Evolutionary conservation across 2,113 vertebrate genomes (phyloP), one percentile per base, ranked within the genome.

Genomic region (Uria lomvia): DNA sequence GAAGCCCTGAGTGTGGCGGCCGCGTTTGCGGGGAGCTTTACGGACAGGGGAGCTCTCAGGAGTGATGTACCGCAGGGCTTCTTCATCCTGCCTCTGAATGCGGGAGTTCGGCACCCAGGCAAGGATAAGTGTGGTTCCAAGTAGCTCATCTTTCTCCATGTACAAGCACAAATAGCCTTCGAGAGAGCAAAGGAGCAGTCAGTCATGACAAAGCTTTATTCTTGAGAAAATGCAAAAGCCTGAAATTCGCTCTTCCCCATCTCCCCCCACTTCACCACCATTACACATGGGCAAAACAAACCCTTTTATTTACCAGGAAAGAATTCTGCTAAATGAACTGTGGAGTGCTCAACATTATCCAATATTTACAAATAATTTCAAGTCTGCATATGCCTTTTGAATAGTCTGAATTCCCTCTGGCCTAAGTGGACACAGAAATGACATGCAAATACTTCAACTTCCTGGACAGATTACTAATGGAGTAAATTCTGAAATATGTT

Each of bases 41-140:
- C 98, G 99, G n/a, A 99, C 99, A 0, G 99, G 99, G 16, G 99
- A 99, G 98, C 98, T 98, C 97, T 99, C 99, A 0, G 99, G 99
- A 2, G 99, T 99, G 97, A 99, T 92, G 94, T 99, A 99, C 53
- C 99, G 99, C 91, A 99, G 95, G 0, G 99, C 99, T 75, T 99
- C 99, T 68, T 99, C 99, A 4, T 99, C 99, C 97, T 99, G 99
- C 93, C 98, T 97, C 98, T 99, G 99, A 97, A 99, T 99, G 59
- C 99, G 99, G 1, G 99, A 98, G 97, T 99, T 99, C 22, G 99
- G 99, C 96, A 99, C 99, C 99, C 99, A 99, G 21, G 99, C 99
- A 42, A 99, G 98, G 94, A 99, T 99, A 71, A 99, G 98, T 1
- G 99, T 99, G 93, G 98, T 98, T 4, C 99, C 99, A 47, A 99